Evolutionary conservation across 2,888 invertebrate species (phyloP).

Genomic region (Cephus spinipes): DNA sequence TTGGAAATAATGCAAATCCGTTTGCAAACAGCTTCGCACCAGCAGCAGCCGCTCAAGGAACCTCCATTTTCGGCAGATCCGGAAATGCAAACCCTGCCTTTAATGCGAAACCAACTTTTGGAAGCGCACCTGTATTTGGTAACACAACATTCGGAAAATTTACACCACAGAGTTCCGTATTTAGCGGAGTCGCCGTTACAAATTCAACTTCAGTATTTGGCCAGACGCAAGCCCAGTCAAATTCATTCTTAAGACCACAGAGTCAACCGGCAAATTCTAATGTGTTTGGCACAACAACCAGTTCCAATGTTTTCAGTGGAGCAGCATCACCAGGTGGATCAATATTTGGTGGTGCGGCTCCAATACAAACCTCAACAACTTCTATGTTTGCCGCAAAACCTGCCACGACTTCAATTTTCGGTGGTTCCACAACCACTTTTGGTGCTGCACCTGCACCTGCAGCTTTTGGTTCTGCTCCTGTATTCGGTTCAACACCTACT

Average conservation of each 20-base stretch:
- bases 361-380: constrained; percentile 27
- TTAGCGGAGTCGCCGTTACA: constrained; percentile 36
- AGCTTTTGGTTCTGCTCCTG: constrained; percentile 51
- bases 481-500: constrained; percentile 40
- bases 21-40: constrained; percentile 37
- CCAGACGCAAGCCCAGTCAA: constrained; percentile 37
- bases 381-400: constrained; percentile 17
- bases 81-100: constrained; percentile 42
- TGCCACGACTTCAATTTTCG: constrained; percentile 43
- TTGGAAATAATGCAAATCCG: constrained; percentile 29
- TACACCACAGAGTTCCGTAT: constrained; percentile 34
- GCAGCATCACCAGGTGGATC: constrained; percentile 35
- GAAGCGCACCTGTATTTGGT: constrained; percentile 40
- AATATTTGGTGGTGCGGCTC: constrained; percentile 45
- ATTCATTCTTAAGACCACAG: constrained; percentile 47
- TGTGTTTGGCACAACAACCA: constrained; percentile 36
- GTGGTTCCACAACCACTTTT: constrained; percentile 45
- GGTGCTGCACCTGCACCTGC: constrained; percentile 47
- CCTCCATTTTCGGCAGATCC: constrained; percentile 49
- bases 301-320: constrained; percentile 44
- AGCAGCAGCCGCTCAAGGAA: constrained; percentile 25
- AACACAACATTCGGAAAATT: constrained; percentile 44
- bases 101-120: constrained; percentile 53
- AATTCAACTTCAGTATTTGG: constrained; percentile 45
- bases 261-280: constrained; percentile 40